Evolutionary conservation across 2,888 invertebrate species (phyloP).

Genomic region (Drosophila melanosoma): DNA sequence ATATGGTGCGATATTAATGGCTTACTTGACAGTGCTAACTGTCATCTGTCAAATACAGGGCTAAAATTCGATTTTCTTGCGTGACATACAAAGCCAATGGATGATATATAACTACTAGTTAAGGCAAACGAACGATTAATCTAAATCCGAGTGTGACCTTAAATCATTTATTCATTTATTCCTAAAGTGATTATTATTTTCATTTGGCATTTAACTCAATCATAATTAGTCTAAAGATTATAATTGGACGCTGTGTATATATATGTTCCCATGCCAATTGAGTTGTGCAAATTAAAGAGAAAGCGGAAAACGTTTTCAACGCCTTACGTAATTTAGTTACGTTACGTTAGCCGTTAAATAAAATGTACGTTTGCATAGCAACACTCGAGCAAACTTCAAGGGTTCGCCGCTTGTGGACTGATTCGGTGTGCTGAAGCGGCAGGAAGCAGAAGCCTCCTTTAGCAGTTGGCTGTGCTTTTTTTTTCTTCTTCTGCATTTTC

Average conservation of each 20-base stretch:
- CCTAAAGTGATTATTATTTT: not conserved
- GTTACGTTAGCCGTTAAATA: slow-evolving; percentile 60
- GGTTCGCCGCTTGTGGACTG: slow-evolving; percentile 8
- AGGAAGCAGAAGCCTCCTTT: slow-evolving; percentile 18
- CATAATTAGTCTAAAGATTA: slow-evolving; percentile 9
- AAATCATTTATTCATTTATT: not conserved
- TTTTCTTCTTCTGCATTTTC: slow-evolving; percentile 48
- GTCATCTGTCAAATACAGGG: slow-evolving; percentile 20
- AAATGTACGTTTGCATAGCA: slow-evolving; percentile 62
- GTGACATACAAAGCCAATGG: not conserved
- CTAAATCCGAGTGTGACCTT: slow-evolving; percentile 1
- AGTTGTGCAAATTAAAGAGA: slow-evolving; percentile 20
- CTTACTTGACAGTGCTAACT: slow-evolving; percentile 20
- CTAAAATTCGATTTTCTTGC: slow-evolving; percentile 13
- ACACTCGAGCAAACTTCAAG: slow-evolving; percentile 58
- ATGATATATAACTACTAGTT: not conserved
- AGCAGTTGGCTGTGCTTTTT: slow-evolving; percentile 48
- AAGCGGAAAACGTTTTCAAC: slow-evolving; percentile 17
- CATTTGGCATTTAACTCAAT: not conserved
- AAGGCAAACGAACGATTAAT: not conserved
- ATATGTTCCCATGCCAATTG: slow-evolving; percentile 34
- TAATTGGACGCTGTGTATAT: slow-evolving; percentile 11
- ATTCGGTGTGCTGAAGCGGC: not conserved
- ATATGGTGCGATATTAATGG: slow-evolving; percentile 29
- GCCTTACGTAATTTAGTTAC: slow-evolving; percentile 63